These are phyloP conservation scores for Glomeris maerens DNA, from an alignment of 1,140 invertebrate genomes.

Conservation along the genomic window DNA sequence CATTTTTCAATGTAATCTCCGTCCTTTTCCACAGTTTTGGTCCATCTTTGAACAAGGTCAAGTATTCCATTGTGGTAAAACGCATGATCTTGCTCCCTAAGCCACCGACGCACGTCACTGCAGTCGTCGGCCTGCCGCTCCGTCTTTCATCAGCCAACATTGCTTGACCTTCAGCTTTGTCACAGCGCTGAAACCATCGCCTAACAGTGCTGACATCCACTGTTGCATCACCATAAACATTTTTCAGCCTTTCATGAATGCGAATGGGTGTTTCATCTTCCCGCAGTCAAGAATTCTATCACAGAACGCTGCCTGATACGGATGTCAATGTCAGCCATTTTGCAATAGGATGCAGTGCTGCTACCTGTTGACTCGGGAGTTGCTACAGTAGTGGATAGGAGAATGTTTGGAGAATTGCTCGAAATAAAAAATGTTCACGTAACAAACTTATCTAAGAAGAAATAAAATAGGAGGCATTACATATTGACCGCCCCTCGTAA, in stretches of 20 bases:
- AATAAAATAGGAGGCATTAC: no score
- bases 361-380: not conserved
- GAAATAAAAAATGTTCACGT: not conserved
- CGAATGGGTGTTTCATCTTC: constrained; percentile 1
- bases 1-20: constrained; percentile 9
- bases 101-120: constrained; percentile 4
- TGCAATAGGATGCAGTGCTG: constrained; percentile 2
- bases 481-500: no score
- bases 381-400: constrained; percentile 2
- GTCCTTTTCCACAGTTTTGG: constrained; percentile 4
- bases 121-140: constrained; percentile 2
- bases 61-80: constrained; percentile 8
- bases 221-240: not conserved
- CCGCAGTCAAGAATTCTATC: not conserved
- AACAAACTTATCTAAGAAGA: no score
- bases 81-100: constrained; percentile 1
- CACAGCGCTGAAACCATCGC: constrained; percentile 1
- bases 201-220: constrained; percentile 7
- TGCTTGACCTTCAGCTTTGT: not conserved
- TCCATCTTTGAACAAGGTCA: constrained; percentile 8
- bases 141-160: not conserved
- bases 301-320: constrained; percentile 1
- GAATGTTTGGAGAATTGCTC: not conserved
- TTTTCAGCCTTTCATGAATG: constrained; percentile 3
- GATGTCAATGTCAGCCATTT: not conserved